Evolutionary conservation across 2,888 invertebrate species (phyloP).

Genomic region (Eupithecia subfuscata): DNA sequence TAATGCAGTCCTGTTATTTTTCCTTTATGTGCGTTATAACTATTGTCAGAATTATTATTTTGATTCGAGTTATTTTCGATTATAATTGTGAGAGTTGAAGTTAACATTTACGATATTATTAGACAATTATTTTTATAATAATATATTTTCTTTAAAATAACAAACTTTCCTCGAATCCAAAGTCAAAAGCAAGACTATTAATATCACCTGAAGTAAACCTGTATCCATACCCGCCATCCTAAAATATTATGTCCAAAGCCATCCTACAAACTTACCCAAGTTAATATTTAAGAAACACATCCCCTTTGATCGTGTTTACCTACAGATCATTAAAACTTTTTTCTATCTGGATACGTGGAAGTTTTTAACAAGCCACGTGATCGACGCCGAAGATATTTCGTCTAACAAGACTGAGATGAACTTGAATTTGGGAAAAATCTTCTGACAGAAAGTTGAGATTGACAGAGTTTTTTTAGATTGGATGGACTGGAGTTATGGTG

Average conservation of each 20-base stretch:
- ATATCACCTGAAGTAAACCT: neutral
- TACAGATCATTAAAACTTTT: conserved; percentile 63
- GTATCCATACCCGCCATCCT: neutral
- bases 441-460: conserved; percentile 21
- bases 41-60: no score
- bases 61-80: no score
- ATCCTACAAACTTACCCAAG: conserved; percentile 21
- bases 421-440: conserved; percentile 30
- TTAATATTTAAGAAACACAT: conserved; percentile 40
- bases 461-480: conserved; percentile 31
- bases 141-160: neutral
- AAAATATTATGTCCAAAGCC: conserved; percentile 11
- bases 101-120: no score
- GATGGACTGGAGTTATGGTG: conserved; percentile 18
- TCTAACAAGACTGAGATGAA: conserved; percentile 41
- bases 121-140: neutral
- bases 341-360: conserved; percentile 53
- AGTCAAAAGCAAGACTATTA: neutral
- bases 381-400: conserved; percentile 50
- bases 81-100: no score
- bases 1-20: no score
- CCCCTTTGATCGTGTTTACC: conserved; percentile 53
- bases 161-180: neutral
- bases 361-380: conserved; percentile 66
- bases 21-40: no score